Base-by-base conservation (phyloP, 2,888 invertebrate genomes). In the Cosmia trapezina region DNA sequence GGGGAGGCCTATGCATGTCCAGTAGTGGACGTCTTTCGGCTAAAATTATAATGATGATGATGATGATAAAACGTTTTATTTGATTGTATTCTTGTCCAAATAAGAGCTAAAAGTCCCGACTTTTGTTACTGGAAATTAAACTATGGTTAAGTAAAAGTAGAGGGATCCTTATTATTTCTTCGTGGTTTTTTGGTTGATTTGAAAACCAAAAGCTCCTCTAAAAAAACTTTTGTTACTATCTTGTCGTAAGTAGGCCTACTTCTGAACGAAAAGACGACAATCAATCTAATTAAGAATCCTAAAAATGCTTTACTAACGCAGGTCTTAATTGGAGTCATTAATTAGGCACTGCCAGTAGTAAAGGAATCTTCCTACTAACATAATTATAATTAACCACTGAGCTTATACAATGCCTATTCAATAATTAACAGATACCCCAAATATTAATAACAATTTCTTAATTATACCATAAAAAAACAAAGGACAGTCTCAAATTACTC, bases 401-500 rank as follows among this genome's bases (percentile, higher is more conserved):
- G 19, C 33, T 57, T 37, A 37, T 22, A 19, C 43, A 45, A 47
- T 45, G 22, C 41, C 37, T 19, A 22, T 19, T 53, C 28, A 68
- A n/a, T 47, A 17, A 37, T 3, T 45, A 19, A 12, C 19, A 43
- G 19, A 51, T 59, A n/a, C n/a, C 14, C 19, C 6, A 70, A 69
- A 62, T 74, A 59, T 47, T 14, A 61, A 72, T n/a, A 28, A 17
- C 11, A 28, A 51, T 47, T 12, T 53, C 12, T 41, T n/a, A 41
- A 63, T 33, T 12, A 56, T 7, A 53, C n/a, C 22, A 14, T 47
- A 47, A 41, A 70, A 73, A 82, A 63, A 82, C 59, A 67, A 78
- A 59, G 57, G 70, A 73, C 49, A 43, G 67, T 57, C 47, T 73
- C 59, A 37, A 45, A 43, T 78, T 57, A 64, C 67, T 4, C n/a